phyloP scores from a whole-genome alignment of 1,140 invertebrate genomes.

The Drosophila ambigua region DNA sequence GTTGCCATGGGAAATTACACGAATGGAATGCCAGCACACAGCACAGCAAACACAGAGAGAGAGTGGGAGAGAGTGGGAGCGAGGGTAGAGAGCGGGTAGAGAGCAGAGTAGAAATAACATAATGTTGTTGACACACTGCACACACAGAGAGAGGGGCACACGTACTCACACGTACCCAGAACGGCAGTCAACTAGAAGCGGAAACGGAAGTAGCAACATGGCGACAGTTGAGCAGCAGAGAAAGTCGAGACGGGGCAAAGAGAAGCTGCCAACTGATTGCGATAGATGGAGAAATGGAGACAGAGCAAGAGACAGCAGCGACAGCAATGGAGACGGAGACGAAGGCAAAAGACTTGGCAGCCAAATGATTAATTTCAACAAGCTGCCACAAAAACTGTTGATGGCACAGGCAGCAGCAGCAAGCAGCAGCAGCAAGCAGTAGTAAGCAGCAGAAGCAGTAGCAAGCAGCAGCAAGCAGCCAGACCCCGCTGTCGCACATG shows the following conservation, averaged over 20 bases:
- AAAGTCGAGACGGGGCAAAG: conserved; percentile 17
- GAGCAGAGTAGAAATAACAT: conserved; percentile 47
- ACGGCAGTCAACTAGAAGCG: conserved; percentile 66
- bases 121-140: conserved; percentile 74
- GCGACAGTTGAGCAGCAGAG: conserved; percentile 57
- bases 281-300: conserved; percentile 21
- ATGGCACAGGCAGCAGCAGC: conserved; percentile 16
- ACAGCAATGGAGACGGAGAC: conserved; percentile 11
- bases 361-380: conserved; percentile 81
- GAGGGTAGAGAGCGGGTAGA: background rate
- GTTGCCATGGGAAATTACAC: conserved; percentile 79
- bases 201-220: conserved; percentile 74
- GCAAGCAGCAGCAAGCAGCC: background rate
- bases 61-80: background rate
- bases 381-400: conserved; percentile 77
- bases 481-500: conserved; percentile 46
- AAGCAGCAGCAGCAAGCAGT: background rate
- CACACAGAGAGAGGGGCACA: conserved; percentile 1
- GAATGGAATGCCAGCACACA: conserved; percentile 62
- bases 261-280: conserved; percentile 63
- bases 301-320: background rate
- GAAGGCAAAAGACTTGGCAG: conserved; percentile 57
- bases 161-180: background rate
- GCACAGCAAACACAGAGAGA: conserved; percentile 19
- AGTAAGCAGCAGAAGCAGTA: background rate